Percentiles rank a stretch among this genome's conserved stretches.
Conservation (phyloP, 2,797 vertebrate genomes). For the Staurois parvus region DNA sequence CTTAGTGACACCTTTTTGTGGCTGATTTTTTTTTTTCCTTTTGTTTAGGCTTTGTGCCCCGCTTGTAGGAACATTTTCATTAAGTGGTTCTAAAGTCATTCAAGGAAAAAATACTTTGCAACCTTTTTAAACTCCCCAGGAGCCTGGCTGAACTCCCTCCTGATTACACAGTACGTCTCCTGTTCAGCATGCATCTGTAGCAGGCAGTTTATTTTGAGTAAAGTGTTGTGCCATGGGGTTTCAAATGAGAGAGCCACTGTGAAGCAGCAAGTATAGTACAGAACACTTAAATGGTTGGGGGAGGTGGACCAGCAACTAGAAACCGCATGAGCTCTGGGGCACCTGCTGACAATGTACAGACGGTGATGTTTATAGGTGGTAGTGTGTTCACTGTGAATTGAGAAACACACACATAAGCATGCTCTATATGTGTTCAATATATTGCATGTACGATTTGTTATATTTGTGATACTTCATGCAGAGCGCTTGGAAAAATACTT, state of each 20-base stretch:
- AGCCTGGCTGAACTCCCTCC: conserved; percentile 46
- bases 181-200: conserved; percentile 43
- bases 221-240: conserved; percentile 45
- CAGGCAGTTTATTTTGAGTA: conserved; percentile 51
- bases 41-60: conserved; percentile 2
- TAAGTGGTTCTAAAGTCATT: conserved; percentile 58
- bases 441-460: conserved; percentile 20
- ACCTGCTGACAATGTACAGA: conserved; percentile 45
- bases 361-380: conserved; percentile 50
- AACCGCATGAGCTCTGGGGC: conserved; percentile 28
- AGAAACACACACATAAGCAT: background rate
- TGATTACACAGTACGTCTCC: conserved; percentile 49
- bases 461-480: background rate
- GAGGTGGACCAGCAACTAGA: conserved; percentile 43
- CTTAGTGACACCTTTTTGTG: background rate
- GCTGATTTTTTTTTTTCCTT: conserved; percentile 6
- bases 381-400: conserved; percentile 12
- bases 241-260: conserved; percentile 42
- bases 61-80: conserved; percentile 45
- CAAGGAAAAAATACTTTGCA: conserved; percentile 54
- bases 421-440: conserved; percentile 30
- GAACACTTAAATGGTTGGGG: conserved; percentile 53
- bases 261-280: conserved; percentile 36
- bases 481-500: background rate
- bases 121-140: conserved; percentile 58